phyloP scores from a whole-genome alignment of 2,797 vertebrate genomes.

The Chaenodraco wilsoni region DNA sequence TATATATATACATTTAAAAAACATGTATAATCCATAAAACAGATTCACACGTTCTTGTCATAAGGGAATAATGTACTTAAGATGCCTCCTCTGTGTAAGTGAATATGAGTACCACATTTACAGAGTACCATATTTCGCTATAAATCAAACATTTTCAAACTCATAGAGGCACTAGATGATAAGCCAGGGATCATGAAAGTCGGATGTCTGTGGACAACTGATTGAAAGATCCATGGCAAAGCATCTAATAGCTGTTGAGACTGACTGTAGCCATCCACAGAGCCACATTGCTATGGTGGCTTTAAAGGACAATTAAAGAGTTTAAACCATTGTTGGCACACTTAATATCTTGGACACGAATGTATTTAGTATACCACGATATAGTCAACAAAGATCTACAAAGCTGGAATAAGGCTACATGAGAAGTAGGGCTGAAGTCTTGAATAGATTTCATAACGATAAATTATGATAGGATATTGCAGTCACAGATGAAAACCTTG shows the following conservation, averaged over 20 bases:
- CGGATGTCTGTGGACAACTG: neutral
- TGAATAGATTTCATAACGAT: neutral
- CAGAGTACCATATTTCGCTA: too few species aligned
- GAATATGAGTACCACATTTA: neutral
- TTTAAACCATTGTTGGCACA: neutral
- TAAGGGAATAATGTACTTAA: neutral
- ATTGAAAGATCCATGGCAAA: neutral
- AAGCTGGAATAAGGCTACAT: neutral
- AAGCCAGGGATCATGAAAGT: neutral
- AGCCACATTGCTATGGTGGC: neutral
- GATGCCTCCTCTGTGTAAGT: neutral
- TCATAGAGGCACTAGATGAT: neutral
- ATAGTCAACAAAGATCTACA: neutral
- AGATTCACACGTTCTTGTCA: too few species aligned
- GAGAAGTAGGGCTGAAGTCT: neutral
- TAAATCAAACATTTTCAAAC: neutral
- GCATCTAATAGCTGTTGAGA: neutral
- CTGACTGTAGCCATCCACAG: neutral
- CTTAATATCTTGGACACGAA: neutral
- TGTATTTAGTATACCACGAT: neutral
- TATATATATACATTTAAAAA: neutral
- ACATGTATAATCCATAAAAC: neutral
- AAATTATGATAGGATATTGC: neutral
- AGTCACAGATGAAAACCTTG: neutral
- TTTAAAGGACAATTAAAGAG: neutral